These are phyloP conservation scores for Carassius auratus DNA, from an alignment of 2,113 vertebrate species.

Conservation along the genomic window DNA sequence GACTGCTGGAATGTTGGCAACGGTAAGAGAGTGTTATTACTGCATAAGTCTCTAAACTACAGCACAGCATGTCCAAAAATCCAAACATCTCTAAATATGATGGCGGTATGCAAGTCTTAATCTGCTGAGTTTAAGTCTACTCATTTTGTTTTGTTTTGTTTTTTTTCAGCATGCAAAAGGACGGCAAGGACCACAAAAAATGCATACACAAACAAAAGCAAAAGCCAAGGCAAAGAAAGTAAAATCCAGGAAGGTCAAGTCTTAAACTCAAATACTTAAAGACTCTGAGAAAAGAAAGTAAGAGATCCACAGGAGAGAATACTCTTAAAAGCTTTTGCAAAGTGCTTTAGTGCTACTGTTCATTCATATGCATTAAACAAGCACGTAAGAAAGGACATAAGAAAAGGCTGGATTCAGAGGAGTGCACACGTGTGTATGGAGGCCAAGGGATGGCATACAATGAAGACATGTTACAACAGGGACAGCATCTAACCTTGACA, in stretches of 20 bases:
- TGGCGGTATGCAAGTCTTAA: not conserved
- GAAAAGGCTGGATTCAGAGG: not conserved
- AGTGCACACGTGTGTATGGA: not conserved
- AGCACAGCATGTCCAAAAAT: not conserved
- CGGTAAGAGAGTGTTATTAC: constrained; percentile 61
- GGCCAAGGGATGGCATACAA: not conserved
- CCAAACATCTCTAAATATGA: not conserved
- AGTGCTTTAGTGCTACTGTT: not conserved
- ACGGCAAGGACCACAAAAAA: constrained; percentile 55
- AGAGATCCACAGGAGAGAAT: not conserved
- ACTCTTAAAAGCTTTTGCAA: not conserved
- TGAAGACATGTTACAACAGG: constrained; percentile 9
- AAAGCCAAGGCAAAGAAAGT: not conserved
- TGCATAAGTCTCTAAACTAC: not conserved
- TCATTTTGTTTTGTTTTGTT: not conserved
- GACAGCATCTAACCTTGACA: not conserved
- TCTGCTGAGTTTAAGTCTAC: not conserved
- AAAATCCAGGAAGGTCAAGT: constrained; percentile 15
- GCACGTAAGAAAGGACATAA: too few species aligned
- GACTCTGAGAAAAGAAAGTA: not conserved
- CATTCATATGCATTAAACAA: not conserved
- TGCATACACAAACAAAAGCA: constrained; percentile 62
- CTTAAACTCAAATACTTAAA: not conserved
- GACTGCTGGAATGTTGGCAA: constrained; percentile 71
- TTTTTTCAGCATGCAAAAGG: constrained; percentile 50